These are phyloP conservation scores for Dermolepida albohirtum DNA, from an alignment of 2,888 invertebrate genomes.

Conservation along the genomic window DNA sequence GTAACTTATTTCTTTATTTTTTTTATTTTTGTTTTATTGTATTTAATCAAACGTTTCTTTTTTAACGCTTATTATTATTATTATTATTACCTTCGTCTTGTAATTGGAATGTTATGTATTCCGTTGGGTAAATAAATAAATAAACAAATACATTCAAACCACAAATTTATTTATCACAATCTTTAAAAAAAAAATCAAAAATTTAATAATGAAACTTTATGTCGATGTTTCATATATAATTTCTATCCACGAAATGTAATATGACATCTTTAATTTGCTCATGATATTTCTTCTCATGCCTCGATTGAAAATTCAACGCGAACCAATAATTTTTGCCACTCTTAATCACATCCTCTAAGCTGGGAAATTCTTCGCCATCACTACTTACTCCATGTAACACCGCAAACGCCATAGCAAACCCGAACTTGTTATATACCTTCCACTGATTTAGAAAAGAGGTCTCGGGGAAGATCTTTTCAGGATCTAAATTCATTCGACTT, in stretches of 20 bases:
- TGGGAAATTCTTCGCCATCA: slow-evolving; percentile 33
- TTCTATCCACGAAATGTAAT: slow-evolving; percentile 27
- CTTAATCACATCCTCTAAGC: slow-evolving; percentile 14
- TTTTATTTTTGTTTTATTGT: too few relatives aligned
- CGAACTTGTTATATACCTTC: slow-evolving; percentile 35
- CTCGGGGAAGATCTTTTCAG: background rate
- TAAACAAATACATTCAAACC: too few relatives aligned
- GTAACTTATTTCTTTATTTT: too few relatives aligned
- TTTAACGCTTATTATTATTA: too few relatives aligned
- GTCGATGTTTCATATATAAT: too few relatives aligned
- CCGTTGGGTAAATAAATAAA: too few relatives aligned
- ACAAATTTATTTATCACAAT: too few relatives aligned
- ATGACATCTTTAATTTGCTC: slow-evolving; percentile 27
- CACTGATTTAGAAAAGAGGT: slow-evolving; percentile 20
- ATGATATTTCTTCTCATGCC: slow-evolving; percentile 27
- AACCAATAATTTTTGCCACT: slow-evolving; percentile 22
- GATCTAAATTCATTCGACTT: slow-evolving; percentile 18
- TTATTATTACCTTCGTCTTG: too few relatives aligned
- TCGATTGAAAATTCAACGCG: slow-evolving; percentile 32
- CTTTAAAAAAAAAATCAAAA: too few relatives aligned
- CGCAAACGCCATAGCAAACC: slow-evolving; percentile 28
- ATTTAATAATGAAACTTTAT: too few relatives aligned
- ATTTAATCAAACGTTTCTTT: too few relatives aligned
- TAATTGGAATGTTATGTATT: too few relatives aligned
- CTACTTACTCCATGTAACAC: slow-evolving; percentile 21